Conservation (phyloP, 2,888 invertebrate species). For the Latheticus oryzae region DNA sequence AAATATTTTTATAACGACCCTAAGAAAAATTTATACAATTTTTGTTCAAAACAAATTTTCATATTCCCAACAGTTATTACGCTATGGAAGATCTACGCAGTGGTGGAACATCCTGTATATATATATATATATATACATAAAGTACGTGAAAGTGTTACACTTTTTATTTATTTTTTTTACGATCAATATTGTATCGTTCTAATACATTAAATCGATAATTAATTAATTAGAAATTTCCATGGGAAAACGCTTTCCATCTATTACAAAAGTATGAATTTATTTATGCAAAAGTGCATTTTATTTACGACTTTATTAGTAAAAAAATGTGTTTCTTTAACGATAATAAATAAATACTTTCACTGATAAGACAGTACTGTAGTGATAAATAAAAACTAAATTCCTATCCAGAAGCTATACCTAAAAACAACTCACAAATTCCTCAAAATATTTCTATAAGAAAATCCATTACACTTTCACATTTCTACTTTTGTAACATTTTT, state of each 20-base stretch:
- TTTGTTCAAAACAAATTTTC: no score
- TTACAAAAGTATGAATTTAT: no score
- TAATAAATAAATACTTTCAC: slow-evolving; percentile 22
- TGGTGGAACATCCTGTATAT: no score
- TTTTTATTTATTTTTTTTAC: slow-evolving; percentile 8
- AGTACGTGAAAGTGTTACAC: slow-evolving; percentile 20
- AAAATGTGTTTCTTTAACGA: not conserved
- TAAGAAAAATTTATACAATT: no score
- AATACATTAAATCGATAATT: slow-evolving; percentile 17
- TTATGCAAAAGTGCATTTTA: no score
- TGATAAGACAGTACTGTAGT: slow-evolving; percentile 17
- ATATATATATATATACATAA: no score
- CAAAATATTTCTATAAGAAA: slow-evolving; percentile 1
- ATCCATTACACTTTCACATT: slow-evolving; percentile 25
- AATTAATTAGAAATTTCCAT: slow-evolving; percentile 16
- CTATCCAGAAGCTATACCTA: slow-evolving; percentile 8
- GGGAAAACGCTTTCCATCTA: slow-evolving; percentile 26
- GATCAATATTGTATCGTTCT: slow-evolving; percentile 15
- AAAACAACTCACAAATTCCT: slow-evolving; percentile 24
- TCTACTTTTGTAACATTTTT: not conserved
- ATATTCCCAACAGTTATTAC: no score
- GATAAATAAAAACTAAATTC: slow-evolving; percentile 9
- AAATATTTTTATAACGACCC: no score
- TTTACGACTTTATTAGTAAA: not conserved
- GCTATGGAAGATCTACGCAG: no score